phyloP scores from a whole-genome alignment of 1,140 invertebrate genomes.

The Drosophila pandora region DNA sequence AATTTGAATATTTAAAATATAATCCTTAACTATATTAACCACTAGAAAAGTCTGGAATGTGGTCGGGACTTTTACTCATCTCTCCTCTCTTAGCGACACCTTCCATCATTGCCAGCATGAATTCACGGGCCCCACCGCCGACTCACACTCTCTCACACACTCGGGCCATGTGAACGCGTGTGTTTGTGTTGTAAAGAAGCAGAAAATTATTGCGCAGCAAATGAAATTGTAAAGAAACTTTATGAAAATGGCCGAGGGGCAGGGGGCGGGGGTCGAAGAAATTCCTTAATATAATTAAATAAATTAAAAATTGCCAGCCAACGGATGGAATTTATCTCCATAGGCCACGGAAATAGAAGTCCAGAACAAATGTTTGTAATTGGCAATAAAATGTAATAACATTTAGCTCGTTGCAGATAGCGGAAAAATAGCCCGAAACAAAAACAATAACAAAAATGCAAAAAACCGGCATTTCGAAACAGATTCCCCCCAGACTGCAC shows the following conservation, averaged over 20 bases:
- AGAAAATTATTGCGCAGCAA: slow-evolving; percentile 81
- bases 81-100: slow-evolving; percentile 21
- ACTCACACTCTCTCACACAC: slow-evolving; percentile 11
- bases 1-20: not conserved
- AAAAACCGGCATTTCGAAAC: slow-evolving; percentile 74
- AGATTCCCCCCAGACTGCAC: slow-evolving; percentile 10
- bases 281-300: slow-evolving; percentile 44
- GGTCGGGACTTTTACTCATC: not conserved
- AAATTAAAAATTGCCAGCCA: slow-evolving; percentile 35
- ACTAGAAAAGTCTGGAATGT: not conserved
- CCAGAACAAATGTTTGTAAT: not conserved
- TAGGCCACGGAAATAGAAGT: too few relatives aligned
- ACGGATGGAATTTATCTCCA: not conserved
- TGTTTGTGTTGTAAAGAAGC: slow-evolving; percentile 68
- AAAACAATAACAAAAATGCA: slow-evolving; percentile 58
- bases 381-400: not conserved
- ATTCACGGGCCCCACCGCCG: slow-evolving; percentile 44
- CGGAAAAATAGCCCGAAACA: slow-evolving; percentile 50
- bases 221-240: slow-evolving; percentile 74
- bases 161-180: slow-evolving; percentile 20
- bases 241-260: slow-evolving; percentile 61
- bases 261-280: not conserved
- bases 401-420: slow-evolving; percentile 19
- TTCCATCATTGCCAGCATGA: slow-evolving; percentile 33
- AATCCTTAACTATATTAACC: not conserved